These are phyloP conservation scores for Drosophila mimetica DNA, from an alignment of 2,888 invertebrate genomes.

Conservation along the genomic window DNA sequence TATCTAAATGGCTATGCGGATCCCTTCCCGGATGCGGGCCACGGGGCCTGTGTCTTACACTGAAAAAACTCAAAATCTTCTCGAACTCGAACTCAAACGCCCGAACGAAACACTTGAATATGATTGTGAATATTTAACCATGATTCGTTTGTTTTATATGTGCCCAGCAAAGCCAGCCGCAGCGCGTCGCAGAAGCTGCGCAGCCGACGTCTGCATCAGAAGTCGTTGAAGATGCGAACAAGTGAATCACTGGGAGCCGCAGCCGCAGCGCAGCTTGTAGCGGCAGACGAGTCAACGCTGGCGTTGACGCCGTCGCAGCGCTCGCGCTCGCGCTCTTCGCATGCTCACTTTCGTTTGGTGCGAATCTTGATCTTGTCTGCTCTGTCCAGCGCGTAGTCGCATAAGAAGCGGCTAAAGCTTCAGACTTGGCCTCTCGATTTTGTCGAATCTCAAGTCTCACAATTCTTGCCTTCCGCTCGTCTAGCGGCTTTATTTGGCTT, in stretches of 20 bases:
- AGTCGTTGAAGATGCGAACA: constrained; percentile 64
- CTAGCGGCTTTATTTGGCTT: constrained; percentile 22
- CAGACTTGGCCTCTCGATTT: not conserved
- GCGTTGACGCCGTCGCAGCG: constrained; percentile 21
- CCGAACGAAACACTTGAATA: constrained; percentile 74
- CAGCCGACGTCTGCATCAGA: constrained; percentile 21
- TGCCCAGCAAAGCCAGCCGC: constrained; percentile 58
- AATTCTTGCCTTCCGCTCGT: constrained; percentile 7
- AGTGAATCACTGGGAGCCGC: constrained; percentile 56
- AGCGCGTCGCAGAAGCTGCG: constrained; percentile 23
- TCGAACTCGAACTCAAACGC: constrained; percentile 51
- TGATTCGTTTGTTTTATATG: constrained; percentile 75
- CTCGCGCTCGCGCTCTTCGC: constrained; percentile 28
- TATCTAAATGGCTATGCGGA: not conserved
- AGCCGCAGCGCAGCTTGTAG: constrained; percentile 34
- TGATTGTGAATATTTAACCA: constrained; percentile 77
- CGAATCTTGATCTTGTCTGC: constrained; percentile 39
- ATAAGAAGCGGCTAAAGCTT: constrained; percentile 4
- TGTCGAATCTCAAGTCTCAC: not conserved
- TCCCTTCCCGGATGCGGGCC: not conserved
- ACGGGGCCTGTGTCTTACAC: constrained; percentile 25
- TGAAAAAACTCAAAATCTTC: constrained; percentile 23
- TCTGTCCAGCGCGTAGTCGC: constrained; percentile 19
- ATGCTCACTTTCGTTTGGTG: constrained; percentile 63
- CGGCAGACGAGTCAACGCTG: constrained; percentile 27